These are phyloP conservation scores for Rhorus exstirpatorius DNA, from an alignment of 2,888 invertebrate species.

Conservation along the genomic window DNA sequence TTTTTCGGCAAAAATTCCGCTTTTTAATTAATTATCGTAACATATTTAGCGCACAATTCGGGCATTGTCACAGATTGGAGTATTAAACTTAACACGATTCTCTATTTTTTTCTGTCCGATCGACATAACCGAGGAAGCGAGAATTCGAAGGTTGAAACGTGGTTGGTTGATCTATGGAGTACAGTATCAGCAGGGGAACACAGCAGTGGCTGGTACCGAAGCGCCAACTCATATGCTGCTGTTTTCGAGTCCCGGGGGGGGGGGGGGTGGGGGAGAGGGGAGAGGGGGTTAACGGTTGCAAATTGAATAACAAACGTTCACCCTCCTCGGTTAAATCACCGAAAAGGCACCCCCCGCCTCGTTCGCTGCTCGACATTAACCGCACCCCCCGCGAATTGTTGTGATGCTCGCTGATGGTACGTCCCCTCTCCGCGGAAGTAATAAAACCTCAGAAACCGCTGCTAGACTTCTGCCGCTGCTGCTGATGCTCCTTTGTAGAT, in stretches of 20 bases:
- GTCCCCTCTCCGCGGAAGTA: slow-evolving; percentile 19
- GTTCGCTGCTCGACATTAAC: slow-evolving; percentile 81
- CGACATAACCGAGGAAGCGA: slow-evolving; percentile 9
- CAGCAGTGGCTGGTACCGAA: slow-evolving; percentile 68
- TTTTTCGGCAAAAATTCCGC: too few relatives aligned
- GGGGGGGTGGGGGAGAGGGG: slow-evolving; percentile 76
- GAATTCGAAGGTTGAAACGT: slow-evolving; percentile 35
- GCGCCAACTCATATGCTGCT: slow-evolving; percentile 52
- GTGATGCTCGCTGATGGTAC: slow-evolving; percentile 54
- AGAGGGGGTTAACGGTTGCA: slow-evolving; percentile 76
- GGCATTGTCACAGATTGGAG: not conserved
- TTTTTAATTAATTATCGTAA: too few relatives aligned
- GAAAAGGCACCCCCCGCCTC: slow-evolving; percentile 81
- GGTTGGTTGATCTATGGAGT: slow-evolving; percentile 57
- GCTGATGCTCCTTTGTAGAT: slow-evolving; percentile 65
- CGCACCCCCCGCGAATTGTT: slow-evolving; percentile 82
- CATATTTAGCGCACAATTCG: too few relatives aligned
- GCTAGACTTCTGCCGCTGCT: slow-evolving; percentile 67
- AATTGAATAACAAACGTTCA: slow-evolving; percentile 85
- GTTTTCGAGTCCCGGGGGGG: slow-evolving; percentile 54
- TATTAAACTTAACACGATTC: not conserved
- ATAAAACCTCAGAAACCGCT: slow-evolving; percentile 68
- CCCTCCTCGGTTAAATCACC: slow-evolving; percentile 83
- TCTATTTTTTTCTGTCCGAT: not conserved
- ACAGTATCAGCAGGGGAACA: slow-evolving; percentile 48